Evolutionary conservation across 35 echinoderm and acorn worm species (phyloP).

Genomic region (Apostichopus californicus): DNA sequence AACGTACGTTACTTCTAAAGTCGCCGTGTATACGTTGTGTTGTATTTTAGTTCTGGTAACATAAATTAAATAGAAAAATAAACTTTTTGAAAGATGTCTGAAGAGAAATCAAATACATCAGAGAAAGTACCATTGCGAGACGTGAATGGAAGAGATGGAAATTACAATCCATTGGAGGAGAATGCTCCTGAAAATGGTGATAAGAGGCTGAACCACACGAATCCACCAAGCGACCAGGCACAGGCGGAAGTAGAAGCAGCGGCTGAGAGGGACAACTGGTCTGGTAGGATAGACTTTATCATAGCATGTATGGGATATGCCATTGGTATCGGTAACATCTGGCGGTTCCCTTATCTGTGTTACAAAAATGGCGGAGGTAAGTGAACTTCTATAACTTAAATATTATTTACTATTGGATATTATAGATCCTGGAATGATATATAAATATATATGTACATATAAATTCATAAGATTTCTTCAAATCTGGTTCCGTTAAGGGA

Average conservation of each 20-base stretch:
- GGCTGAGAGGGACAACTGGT: constrained; percentile 54
- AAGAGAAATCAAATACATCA: constrained; percentile 20
- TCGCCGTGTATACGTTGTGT: too few species aligned
- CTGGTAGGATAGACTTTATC: constrained; percentile 63
- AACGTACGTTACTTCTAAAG: too few species aligned
- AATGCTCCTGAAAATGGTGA: constrained; percentile 33
- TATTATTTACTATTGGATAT: too few species aligned
- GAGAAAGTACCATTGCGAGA: constrained; percentile 28
- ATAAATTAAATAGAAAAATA: not conserved
- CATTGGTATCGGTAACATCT: constrained; percentile 80
- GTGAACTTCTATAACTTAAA: not conserved
- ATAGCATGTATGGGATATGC: constrained; percentile 88
- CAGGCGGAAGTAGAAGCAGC: not conserved
- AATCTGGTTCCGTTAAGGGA: too few species aligned
- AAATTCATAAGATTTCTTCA: too few species aligned
- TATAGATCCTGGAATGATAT: too few species aligned
- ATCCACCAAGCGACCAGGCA: not conserved
- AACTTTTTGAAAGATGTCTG: constrained; percentile 18
- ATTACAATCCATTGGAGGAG: constrained; percentile 25
- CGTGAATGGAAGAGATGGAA: constrained; percentile 31
- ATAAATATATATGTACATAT: too few species aligned
- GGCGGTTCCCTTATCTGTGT: constrained; percentile 86
- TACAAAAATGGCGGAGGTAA: constrained; percentile 90
- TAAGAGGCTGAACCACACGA: constrained; percentile 9
- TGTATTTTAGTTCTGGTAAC: not conserved